Percentiles rank a stretch among this genome's conserved stretches.
Conservation (phyloP, 2,113 vertebrate species). For the Chloroceryle aenea region DNA sequence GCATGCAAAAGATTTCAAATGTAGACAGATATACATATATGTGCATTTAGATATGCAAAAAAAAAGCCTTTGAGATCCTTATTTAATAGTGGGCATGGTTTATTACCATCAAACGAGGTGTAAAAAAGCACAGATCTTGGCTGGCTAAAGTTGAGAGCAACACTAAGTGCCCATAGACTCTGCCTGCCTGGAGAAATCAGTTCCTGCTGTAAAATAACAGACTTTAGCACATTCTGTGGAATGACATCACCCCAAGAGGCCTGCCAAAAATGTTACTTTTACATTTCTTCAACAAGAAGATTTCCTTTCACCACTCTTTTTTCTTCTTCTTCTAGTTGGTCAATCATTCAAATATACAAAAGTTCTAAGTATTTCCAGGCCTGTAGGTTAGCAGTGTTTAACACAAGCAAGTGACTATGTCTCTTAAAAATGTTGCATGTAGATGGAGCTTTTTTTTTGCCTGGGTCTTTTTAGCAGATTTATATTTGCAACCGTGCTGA, state of each 20-base stretch:
- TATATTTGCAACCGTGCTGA: neutral
- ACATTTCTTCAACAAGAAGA: conserved; percentile 68
- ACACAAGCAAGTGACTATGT: conserved; percentile 23
- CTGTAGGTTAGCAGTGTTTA: conserved; percentile 61
- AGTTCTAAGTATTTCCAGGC: conserved; percentile 68
- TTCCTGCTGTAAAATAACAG: conserved; percentile 71
- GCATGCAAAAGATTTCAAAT: neutral
- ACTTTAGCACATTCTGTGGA: conserved; percentile 68
- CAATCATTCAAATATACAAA: conserved; percentile 45
- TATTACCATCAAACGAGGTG: conserved; percentile 24
- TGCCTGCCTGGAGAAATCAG: conserved; percentile 46
- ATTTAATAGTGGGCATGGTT: neutral
- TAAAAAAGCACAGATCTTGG: conserved; percentile 20
- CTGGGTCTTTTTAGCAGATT: conserved; percentile 40
- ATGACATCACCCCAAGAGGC: conserved; percentile 66
- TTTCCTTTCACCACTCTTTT: conserved; percentile 62
- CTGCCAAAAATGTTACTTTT: conserved; percentile 77
- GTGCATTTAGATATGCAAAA: neutral
- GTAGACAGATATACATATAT: rapidly evolving
- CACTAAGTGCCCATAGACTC: conserved; percentile 49
- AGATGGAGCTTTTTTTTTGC: neutral
- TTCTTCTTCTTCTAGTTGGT: conserved; percentile 23
- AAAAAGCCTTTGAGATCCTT: neutral
- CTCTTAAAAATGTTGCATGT: neutral
- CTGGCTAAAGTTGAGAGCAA: conserved; percentile 53